These are phyloP conservation scores for Drosophila pectinifera DNA, from an alignment of 1,140 invertebrate genomes.

Conservation along the genomic window DNA sequence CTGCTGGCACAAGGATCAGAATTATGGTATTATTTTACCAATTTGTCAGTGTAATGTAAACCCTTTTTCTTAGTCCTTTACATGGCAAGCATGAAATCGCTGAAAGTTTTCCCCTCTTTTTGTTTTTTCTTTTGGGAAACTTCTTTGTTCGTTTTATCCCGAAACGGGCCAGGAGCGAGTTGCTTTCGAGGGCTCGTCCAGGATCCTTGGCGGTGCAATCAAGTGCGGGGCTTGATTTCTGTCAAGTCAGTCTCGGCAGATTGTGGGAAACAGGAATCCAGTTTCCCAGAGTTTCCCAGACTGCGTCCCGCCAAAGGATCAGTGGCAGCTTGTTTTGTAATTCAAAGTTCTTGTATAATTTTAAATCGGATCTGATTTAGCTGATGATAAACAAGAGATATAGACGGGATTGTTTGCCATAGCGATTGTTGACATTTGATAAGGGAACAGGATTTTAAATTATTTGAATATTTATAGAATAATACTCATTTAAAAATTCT, in stretches of 20 bases:
- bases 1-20: conserved; percentile 64
- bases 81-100: conserved; percentile 67
- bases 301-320: conserved; percentile 31
- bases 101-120: conserved; percentile 33
- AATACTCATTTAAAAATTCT: not conserved
- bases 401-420: not conserved
- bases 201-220: conserved; percentile 44
- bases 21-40: conserved; percentile 80
- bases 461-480: not conserved
- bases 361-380: conserved; percentile 56
- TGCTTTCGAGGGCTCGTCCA: conserved; percentile 27
- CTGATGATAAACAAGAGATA: conserved; percentile 43
- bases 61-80: conserved; percentile 38
- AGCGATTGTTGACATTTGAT: not conserved
- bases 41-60: conserved; percentile 78
- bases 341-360: conserved; percentile 49
- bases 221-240: conserved; percentile 74
- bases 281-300: conserved; percentile 25
- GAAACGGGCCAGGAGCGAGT: conserved; percentile 18
- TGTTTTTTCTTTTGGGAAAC: conserved; percentile 26
- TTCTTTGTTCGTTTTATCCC: conserved; percentile 50
- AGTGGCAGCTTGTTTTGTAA: conserved; percentile 35
- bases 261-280: conserved; percentile 54
- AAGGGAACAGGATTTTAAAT: not conserved
- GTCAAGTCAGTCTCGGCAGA: conserved; percentile 59